Evolutionary conservation across 2,797 vertebrate genomes (phyloP).

Genomic region (Mormyrops boulengeri): DNA sequence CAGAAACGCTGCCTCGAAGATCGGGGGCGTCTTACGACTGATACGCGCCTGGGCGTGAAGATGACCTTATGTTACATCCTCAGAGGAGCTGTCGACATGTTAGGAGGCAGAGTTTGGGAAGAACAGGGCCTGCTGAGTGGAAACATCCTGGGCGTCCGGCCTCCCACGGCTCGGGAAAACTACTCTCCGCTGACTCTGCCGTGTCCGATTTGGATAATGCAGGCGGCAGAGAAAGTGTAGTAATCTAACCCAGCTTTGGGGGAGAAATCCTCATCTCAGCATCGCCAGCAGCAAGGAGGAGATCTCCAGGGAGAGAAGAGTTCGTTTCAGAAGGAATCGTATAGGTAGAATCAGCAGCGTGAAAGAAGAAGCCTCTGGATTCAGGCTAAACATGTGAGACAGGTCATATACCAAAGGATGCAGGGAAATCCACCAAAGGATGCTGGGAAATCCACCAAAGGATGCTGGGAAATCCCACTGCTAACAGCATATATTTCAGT

Average conservation of each 20-base stretch:
- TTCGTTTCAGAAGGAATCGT: neutral
- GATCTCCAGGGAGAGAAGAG: neutral
- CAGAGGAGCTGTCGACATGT: neutral
- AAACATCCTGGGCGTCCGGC: neutral
- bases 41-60: neutral
- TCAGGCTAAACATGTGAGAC: neutral
- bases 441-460: neutral
- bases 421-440: neutral
- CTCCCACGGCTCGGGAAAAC: neutral
- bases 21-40: neutral
- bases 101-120: neutral
- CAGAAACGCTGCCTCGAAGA: neutral
- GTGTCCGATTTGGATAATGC: neutral
- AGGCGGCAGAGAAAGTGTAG: neutral
- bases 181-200: neutral
- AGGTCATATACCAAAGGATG: neutral
- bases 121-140: neutral
- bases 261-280: neutral
- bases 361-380: neutral
- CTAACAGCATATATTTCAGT: neutral
- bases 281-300: neutral
- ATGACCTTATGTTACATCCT: neutral
- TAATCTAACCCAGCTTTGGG: neutral
- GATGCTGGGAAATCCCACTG: neutral
- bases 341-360: neutral